A percentile compares a stretch with the other conserved stretches of the same genome.
These are phyloP conservation scores for Halichondria panicea DNA, from an alignment of 37 sponge, comb jelly and placozoan genomes.

Conservation along the genomic window DNA sequence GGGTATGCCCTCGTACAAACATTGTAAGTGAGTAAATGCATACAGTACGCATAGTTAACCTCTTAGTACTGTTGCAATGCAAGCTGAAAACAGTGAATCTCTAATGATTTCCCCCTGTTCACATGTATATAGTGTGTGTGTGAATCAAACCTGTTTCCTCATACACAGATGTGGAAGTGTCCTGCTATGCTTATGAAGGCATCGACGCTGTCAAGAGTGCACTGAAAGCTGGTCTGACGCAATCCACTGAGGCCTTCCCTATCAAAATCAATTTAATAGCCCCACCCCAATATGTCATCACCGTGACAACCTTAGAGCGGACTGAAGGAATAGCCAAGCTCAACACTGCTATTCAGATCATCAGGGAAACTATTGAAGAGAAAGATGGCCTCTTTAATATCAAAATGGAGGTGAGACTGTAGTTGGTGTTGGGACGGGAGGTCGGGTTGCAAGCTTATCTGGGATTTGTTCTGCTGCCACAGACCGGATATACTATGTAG, in stretches of 20 bases:
- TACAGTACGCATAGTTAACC: not conserved
- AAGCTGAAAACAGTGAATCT: not conserved
- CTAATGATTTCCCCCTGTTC: not conserved
- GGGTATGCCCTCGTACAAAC: not conserved
- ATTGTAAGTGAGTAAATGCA: not conserved
- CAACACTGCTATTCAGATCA: conserved; percentile 78
- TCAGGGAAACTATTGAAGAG: conserved; percentile 90
- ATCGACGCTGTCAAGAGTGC: conserved; percentile 96
- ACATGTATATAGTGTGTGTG: not conserved
- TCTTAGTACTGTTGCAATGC: not conserved
- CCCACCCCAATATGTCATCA: conserved; percentile 96
- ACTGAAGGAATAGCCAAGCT: conserved; percentile 90
- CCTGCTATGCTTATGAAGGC: conserved; percentile 97
- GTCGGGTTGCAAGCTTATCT: not conserved
- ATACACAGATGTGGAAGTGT: conserved; percentile 80
- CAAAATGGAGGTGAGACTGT: conserved; percentile 75
- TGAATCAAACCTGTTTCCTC: not conserved
- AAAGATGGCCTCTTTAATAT: conserved; percentile 84
- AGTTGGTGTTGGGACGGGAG: not conserved
- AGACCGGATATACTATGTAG: too few species aligned
- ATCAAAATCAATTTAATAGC: conserved; percentile 95
- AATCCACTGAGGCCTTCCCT: conserved; percentile 87
- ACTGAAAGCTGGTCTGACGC: conserved; percentile 76
- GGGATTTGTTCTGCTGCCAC: too few species aligned
- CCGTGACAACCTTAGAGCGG: conserved; percentile 86